phyloP scores from a whole-genome alignment of 2,113 vertebrate species.

The Pithys albifrons region DNA sequence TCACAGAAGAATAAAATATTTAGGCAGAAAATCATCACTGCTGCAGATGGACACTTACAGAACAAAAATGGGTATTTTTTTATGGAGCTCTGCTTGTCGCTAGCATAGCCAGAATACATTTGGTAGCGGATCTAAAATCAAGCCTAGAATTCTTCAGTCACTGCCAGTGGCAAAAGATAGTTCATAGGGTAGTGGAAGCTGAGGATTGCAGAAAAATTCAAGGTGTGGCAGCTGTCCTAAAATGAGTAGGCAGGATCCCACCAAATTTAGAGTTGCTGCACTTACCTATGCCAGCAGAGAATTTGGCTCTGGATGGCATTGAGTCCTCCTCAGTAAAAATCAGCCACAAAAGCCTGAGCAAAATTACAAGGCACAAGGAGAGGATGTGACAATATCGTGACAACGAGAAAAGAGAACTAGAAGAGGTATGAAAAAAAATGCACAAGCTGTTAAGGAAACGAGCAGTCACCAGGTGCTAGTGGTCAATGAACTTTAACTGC shows the following conservation, averaged over 20 bases:
- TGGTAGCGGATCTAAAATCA: not conserved
- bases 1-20: conserved; percentile 63
- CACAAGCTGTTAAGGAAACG: not conserved
- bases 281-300: not conserved
- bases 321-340: not conserved
- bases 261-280: not conserved
- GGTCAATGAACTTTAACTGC: not conserved
- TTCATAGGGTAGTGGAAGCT: not conserved
- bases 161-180: not conserved
- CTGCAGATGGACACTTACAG: conserved; percentile 67
- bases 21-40: conserved; percentile 51
- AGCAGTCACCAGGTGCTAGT: not conserved
- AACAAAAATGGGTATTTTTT: conserved; percentile 61
- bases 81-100: not conserved
- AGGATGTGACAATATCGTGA: not conserved
- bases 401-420: not conserved
- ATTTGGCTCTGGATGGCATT: not conserved
- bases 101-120: conserved; percentile 5
- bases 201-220: not conserved
- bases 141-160: not conserved
- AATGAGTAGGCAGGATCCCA: not conserved
- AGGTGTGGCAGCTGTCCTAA: not conserved
- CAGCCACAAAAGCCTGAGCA: not conserved
- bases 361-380: not conserved
- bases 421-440: not conserved